phyloP scores from a whole-genome alignment of 2,888 invertebrate species.

The Hylaea fasciaria region DNA sequence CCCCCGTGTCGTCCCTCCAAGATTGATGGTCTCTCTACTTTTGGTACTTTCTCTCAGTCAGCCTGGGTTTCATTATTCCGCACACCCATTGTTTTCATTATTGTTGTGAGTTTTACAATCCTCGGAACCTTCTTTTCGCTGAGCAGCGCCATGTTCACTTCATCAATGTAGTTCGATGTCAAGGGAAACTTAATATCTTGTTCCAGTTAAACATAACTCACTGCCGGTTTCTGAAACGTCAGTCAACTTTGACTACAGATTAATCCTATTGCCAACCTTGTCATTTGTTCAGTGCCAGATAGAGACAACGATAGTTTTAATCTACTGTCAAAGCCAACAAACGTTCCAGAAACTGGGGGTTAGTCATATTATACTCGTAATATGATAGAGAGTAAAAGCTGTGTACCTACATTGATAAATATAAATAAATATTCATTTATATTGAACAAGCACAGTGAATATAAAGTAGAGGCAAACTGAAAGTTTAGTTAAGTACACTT shows the following conservation, averaged over 20 bases:
- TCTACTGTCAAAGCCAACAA: no score
- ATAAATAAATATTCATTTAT: neutral
- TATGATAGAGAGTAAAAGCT: no score
- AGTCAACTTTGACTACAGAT: no score
- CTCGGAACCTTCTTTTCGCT: conserved; percentile 52
- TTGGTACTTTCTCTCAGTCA: conserved; percentile 52
- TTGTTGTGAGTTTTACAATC: conserved; percentile 60
- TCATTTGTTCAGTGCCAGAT: no score
- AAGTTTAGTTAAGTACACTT: no score
- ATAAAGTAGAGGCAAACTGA: neutral
- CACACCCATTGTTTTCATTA: conserved; percentile 64
- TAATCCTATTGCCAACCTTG: no score
- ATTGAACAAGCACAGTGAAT: neutral
- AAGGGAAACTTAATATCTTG: conserved; percentile 27
- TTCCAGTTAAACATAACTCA: conserved; percentile 18
- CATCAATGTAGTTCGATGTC: conserved; percentile 33
- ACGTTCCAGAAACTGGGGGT: no score
- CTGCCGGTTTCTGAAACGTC: no score
- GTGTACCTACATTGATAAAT: no score
- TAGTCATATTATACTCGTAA: no score
- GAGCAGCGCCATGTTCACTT: conserved; percentile 43
- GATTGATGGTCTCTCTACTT: conserved; percentile 68
- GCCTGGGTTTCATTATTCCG: conserved; percentile 42
- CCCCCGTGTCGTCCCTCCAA: conserved; percentile 74
- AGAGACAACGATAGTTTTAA: no score